phyloP scores from a whole-genome alignment of 2,113 vertebrate genomes.

The Fregata magnificens region DNA sequence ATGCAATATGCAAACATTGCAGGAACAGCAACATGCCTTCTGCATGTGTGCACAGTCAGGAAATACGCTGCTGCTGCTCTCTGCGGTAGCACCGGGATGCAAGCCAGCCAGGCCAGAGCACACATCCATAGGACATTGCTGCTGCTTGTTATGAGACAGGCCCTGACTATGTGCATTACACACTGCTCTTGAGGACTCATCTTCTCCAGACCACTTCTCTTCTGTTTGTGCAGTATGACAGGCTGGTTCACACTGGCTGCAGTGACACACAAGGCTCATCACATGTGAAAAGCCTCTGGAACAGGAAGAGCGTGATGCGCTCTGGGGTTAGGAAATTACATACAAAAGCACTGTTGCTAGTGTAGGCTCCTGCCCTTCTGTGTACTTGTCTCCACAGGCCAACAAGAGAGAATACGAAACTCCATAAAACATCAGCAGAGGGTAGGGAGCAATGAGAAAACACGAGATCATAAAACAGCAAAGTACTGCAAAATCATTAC shows the following conservation, averaged over 20 bases:
- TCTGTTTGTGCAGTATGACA: neutral
- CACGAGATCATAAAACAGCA: neutral
- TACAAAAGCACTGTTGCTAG: neutral
- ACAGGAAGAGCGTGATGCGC: neutral
- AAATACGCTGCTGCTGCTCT: neutral
- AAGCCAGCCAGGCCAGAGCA: neutral
- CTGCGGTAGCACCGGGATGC: fast-evolving
- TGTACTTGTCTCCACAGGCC: neutral
- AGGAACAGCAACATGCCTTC: neutral
- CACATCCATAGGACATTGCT: no score
- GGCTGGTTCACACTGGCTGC: neutral
- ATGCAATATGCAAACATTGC: neutral
- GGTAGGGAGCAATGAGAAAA: neutral
- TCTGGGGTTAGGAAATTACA: neutral
- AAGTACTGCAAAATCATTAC: neutral
- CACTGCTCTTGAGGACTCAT: neutral
- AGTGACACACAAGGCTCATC: neutral
- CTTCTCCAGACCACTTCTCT: neutral
- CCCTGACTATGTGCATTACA: neutral
- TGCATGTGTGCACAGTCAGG: no score
- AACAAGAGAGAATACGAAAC: neutral
- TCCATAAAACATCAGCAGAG: neutral
- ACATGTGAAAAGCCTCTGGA: fast-evolving
- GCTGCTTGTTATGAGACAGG: neutral
- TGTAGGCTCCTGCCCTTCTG: neutral